Percentiles rank a stretch among this genome's conserved stretches.
Evolutionary conservation across 2,888 invertebrate genomes (phyloP).

Genomic region (Ectemnius lituratus): DNA sequence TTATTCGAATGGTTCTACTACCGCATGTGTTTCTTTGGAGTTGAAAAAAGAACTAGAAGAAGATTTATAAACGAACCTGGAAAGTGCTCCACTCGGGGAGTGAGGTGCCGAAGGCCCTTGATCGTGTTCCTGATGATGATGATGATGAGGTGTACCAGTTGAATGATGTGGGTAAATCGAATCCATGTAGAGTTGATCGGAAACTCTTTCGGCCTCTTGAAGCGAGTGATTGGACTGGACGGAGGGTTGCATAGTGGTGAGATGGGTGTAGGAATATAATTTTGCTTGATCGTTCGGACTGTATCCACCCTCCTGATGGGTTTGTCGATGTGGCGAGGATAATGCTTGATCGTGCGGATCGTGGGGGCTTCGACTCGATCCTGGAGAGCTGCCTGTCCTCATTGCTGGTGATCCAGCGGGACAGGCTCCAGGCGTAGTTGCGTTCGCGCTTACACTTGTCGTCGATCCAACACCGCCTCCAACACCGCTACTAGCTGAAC

Average conservation of each 20-base stretch:
- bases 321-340: slow-evolving; percentile 65
- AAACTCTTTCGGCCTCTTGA: slow-evolving; percentile 60
- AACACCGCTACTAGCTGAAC: slow-evolving; percentile 41
- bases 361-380: slow-evolving; percentile 72
- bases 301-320: slow-evolving; percentile 64
- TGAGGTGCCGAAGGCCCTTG: slow-evolving; percentile 63
- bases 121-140: slow-evolving; percentile 71
- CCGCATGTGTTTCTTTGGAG: too few species aligned
- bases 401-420: slow-evolving; percentile 64
- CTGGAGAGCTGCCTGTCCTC: slow-evolving; percentile 70
- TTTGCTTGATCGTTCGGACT: slow-evolving; percentile 69
- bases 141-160: slow-evolving; percentile 64
- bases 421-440: slow-evolving; percentile 42
- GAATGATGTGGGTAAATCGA: slow-evolving; percentile 68
- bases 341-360: slow-evolving; percentile 61
- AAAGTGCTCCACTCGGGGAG: slow-evolving; percentile 66
- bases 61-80: slow-evolving; percentile 64
- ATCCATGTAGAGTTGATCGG: slow-evolving; percentile 71
- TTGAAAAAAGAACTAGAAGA: neutral
- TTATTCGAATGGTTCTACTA: too few species aligned
- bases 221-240: slow-evolving; percentile 63
- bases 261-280: slow-evolving; percentile 71
- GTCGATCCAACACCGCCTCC: slow-evolving; percentile 35
- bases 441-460: slow-evolving; percentile 35
- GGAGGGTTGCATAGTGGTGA: slow-evolving; percentile 74